Evolutionary conservation across 2,888 invertebrate genomes (phyloP).

Genomic region (Drosophila paracracens): DNA sequence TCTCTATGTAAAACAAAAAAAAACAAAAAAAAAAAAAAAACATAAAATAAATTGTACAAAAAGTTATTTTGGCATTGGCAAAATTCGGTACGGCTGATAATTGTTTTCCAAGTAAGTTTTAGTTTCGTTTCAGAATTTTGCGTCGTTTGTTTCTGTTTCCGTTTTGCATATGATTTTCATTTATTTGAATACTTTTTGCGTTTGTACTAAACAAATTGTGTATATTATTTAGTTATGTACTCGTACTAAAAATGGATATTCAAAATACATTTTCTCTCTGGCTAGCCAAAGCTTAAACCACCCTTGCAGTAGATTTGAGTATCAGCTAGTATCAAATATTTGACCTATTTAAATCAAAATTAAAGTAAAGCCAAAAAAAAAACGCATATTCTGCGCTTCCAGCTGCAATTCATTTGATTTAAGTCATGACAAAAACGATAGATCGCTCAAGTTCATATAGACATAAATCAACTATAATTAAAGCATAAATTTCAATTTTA

Average conservation of each 20-base stretch:
- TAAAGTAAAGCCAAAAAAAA: background rate
- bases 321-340: background rate
- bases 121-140: conserved; percentile 49
- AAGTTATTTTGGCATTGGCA: conserved; percentile 84
- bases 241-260: conserved; percentile 50
- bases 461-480: background rate
- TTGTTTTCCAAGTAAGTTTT: conserved; percentile 85
- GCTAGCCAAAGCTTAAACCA: conserved; percentile 13
- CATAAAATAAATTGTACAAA: conserved; percentile 30
- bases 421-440: background rate
- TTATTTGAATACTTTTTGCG: conserved; percentile 35
- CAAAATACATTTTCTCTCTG: conserved; percentile 20
- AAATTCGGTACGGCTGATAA: conserved; percentile 84
- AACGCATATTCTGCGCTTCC: background rate
- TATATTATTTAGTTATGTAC: conserved; percentile 54
- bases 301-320: conserved; percentile 14
- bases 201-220: conserved; percentile 56
- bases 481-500: background rate
- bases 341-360: background rate
- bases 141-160: conserved; percentile 28
- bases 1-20: conserved; percentile 38
- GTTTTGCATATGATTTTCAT: conserved; percentile 26
- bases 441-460: background rate
- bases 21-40: background rate
- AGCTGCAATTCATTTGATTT: background rate